phyloP scores from a whole-genome alignment of 2,797 vertebrate species.

The Anableps anableps region DNA sequence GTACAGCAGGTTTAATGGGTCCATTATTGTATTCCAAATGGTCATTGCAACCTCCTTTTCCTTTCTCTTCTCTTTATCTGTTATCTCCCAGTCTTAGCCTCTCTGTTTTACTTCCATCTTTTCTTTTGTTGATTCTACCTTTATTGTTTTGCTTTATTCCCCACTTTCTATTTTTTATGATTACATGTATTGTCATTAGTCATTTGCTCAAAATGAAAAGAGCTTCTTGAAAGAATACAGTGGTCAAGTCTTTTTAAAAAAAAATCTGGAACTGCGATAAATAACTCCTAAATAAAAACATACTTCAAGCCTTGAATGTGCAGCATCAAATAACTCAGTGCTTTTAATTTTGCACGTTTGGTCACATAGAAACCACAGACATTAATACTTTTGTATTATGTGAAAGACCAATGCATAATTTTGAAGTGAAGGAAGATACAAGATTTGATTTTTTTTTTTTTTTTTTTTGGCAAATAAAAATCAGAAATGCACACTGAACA shows the following conservation, averaged over 20 bases:
- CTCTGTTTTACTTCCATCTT: neutral
- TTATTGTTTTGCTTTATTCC: neutral
- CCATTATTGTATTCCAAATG: neutral
- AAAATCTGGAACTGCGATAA: neutral
- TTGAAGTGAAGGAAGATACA: no score
- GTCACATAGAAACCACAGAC: no score
- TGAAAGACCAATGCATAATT: no score
- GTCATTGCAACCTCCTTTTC: neutral
- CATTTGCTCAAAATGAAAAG: neutral
- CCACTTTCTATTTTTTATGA: neutral
- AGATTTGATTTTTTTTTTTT: no score
- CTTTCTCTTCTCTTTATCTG: neutral
- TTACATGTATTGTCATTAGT: neutral
- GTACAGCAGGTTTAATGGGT: conserved; percentile 12
- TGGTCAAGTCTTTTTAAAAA: no score
- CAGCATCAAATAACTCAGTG: neutral
- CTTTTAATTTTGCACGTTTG: no score
- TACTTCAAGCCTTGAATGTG: neutral
- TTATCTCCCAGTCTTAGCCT: neutral
- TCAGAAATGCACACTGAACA: no score
- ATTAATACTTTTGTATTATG: no score
- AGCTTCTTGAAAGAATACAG: neutral
- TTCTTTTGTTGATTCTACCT: neutral
- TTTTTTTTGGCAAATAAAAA: no score
- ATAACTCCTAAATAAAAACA: neutral